A percentile compares a stretch with the other conserved stretches of the same genome.
phyloP scores from a whole-genome alignment of 2,797 vertebrate genomes.

The Notolepis coatsorum region DNA sequence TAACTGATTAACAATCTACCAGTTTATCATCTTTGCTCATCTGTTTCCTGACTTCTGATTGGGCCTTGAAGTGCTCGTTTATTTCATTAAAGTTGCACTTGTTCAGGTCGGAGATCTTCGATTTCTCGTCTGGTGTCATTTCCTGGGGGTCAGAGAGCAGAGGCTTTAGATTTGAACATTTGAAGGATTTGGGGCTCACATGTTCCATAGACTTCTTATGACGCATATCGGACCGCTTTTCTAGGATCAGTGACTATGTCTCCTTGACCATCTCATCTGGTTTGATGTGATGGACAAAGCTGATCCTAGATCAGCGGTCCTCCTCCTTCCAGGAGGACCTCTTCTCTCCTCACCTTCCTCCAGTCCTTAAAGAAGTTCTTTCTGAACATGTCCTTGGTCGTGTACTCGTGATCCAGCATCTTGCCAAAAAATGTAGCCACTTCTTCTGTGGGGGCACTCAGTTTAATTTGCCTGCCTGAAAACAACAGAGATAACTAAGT shows the following conservation, averaged over 20 bases:
- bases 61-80: conserved; percentile 93
- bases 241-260: too few species aligned
- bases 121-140: conserved; percentile 94
- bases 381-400: conserved; percentile 95
- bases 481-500: conserved; percentile 15
- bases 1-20: conserved; percentile 68
- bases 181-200: conserved; percentile 5
- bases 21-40: conserved; percentile 95
- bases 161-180: neutral
- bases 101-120: conserved; percentile 87
- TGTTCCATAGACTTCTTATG: too few species aligned
- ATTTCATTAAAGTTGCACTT: conserved; percentile 94
- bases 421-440: conserved; percentile 96
- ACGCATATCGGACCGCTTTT: too few species aligned
- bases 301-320: too few species aligned
- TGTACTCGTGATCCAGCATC: conserved; percentile 98
- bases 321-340: too few species aligned
- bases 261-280: too few species aligned
- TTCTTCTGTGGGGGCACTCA: conserved; percentile 91
- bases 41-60: conserved; percentile 92
- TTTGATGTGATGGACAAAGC: too few species aligned
- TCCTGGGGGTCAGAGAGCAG: conserved; percentile 78
- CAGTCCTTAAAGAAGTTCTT: conserved; percentile 98
- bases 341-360: conserved; percentile 87
- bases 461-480: conserved; percentile 91